phyloP scores from a whole-genome alignment of 2,888 invertebrate genomes.

The Pyralis farinalis region DNA sequence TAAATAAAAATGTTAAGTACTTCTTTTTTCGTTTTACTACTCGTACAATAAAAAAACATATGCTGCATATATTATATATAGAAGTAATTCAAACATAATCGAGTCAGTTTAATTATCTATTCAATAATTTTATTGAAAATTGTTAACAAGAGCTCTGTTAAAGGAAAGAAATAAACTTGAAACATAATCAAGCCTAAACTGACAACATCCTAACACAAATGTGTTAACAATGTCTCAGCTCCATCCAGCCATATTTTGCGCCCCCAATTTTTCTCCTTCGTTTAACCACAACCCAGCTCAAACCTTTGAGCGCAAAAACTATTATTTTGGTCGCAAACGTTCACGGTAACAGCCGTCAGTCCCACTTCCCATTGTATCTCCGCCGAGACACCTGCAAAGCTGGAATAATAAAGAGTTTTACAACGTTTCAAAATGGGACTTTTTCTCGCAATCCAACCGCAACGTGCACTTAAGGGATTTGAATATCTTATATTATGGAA shows the following conservation, averaged over 20 bases:
- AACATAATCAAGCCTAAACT: too few relatives aligned
- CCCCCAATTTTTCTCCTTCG: constrained; percentile 14
- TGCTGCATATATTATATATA: too few relatives aligned
- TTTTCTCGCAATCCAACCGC: constrained; percentile 78
- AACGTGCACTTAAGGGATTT: constrained; percentile 80
- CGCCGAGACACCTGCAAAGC: constrained; percentile 71
- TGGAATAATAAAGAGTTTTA: constrained; percentile 79
- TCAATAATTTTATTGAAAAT: too few relatives aligned
- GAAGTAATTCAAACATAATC: too few relatives aligned
- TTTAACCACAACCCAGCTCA: constrained; percentile 18
- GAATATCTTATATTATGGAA: constrained; percentile 73
- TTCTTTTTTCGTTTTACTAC: too few relatives aligned
- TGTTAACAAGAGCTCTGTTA: too few relatives aligned
- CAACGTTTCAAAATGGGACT: constrained; percentile 75
- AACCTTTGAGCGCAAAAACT: constrained; percentile 34
- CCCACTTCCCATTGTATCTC: constrained; percentile 55
- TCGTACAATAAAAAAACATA: too few relatives aligned
- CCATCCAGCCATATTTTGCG: background rate
- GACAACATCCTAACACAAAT: constrained; percentile 5
- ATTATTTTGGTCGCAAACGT: constrained; percentile 43
- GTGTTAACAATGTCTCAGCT: background rate
- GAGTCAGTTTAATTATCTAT: too few relatives aligned
- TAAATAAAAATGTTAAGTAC: too few relatives aligned
- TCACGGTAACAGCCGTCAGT: constrained; percentile 46
- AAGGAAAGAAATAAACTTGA: too few relatives aligned